Conservation (phyloP, 2,797 vertebrate genomes). For the Cyprinodon diabolis region DNA sequence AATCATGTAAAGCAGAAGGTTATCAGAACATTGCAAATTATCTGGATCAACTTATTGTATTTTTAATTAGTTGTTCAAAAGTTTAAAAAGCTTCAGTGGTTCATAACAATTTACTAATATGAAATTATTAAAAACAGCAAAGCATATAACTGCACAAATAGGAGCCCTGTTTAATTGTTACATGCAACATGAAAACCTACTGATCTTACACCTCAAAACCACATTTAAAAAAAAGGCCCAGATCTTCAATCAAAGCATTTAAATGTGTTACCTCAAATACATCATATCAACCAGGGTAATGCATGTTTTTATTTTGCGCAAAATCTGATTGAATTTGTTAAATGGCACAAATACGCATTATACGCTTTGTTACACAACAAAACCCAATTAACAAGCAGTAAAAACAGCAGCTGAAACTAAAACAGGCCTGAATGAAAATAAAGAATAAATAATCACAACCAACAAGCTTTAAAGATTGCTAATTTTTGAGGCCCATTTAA, state of each 20-base stretch:
- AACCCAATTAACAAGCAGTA: slow-evolving; percentile 15
- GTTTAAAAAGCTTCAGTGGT: slow-evolving; percentile 12
- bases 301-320: not conserved
- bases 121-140: slow-evolving; percentile 15
- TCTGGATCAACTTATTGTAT: slow-evolving; percentile 20
- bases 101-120: slow-evolving; percentile 16
- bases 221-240: slow-evolving; percentile 37
- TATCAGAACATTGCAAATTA: slow-evolving; percentile 14
- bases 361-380: slow-evolving; percentile 10
- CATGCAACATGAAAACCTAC: slow-evolving; percentile 20
- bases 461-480: slow-evolving; percentile 5
- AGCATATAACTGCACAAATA: slow-evolving; percentile 15
- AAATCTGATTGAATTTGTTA: slow-evolving; percentile 35
- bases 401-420: slow-evolving; percentile 41
- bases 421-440: slow-evolving; percentile 51
- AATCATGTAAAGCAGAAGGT: not conserved
- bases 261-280: slow-evolving; percentile 1
- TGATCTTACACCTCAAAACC: slow-evolving; percentile 13
- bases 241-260: slow-evolving; percentile 9
- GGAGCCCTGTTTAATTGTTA: slow-evolving; percentile 28
- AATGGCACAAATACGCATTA: not conserved
- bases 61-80: slow-evolving; percentile 19
- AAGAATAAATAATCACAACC: slow-evolving; percentile 27
- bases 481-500: not conserved
- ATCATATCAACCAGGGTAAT: slow-evolving; percentile 6